A percentile compares a stretch with the other conserved stretches of the same genome.
Conservation (phyloP, 1,140 invertebrate species). For the Oedothorax gibbosus region DNA sequence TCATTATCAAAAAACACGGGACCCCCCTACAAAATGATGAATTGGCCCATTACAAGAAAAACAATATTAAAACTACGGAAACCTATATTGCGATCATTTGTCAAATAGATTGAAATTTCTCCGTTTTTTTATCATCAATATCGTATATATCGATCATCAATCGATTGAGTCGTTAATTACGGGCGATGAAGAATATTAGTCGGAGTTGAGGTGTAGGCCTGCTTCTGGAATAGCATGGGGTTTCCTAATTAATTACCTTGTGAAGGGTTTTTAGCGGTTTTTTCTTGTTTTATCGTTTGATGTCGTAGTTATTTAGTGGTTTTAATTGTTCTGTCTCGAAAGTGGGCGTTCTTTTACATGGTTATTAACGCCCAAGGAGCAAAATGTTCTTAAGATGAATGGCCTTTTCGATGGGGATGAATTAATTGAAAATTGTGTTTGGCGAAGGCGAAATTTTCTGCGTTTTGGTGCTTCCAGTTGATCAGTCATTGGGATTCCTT, state of each 20-base stretch:
- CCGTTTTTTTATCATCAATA: slow-evolving; percentile 3
- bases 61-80: slow-evolving; percentile 44
- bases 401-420: too few species aligned
- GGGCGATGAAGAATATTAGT: slow-evolving; percentile 52
- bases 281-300: slow-evolving; percentile 5
- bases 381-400: too few species aligned
- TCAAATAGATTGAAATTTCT: slow-evolving; percentile 50
- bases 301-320: slow-evolving; percentile 23
- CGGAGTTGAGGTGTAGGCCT: slow-evolving; percentile 45
- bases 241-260: slow-evolving; percentile 22
- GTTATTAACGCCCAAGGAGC: not conserved
- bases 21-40: slow-evolving; percentile 14
- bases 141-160: slow-evolving; percentile 11
- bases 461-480: too few species aligned
- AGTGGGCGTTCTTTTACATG: not conserved
- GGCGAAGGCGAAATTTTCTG: too few species aligned
- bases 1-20: slow-evolving; percentile 34
- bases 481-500: too few species aligned
- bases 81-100: slow-evolving; percentile 49
- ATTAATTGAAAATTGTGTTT: too few species aligned
- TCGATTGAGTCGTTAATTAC: slow-evolving; percentile 48
- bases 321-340: slow-evolving; percentile 36
- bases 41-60: slow-evolving; percentile 34
- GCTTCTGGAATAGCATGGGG: slow-evolving; percentile 25
- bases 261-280: not conserved